Base-by-base conservation (phyloP, 2,797 vertebrate genomes). In the Sciurus carolinensis region DNA sequence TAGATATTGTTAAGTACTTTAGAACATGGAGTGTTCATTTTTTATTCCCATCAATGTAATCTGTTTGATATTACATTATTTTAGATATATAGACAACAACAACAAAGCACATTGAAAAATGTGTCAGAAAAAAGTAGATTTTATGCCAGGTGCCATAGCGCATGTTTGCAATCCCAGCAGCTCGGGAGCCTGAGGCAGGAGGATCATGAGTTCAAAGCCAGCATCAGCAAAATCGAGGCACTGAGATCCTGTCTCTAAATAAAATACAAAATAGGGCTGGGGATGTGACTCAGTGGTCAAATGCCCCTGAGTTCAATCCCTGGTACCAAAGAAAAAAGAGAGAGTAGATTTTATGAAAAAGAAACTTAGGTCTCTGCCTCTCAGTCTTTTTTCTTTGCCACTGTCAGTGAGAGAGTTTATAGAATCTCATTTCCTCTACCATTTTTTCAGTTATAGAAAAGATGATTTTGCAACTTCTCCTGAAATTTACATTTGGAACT, bases 401-500 rank as follows among this genome's bases (percentile, higher is more conserved):
- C 50, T 14, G 39, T 85, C 39, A 87, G 8, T 57, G 18, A 57
- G 12, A 67, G 14, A 67, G 59, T 59, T 75, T 88, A 6, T 88
- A 67, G 72, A 80, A 79, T 80, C 17, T 73, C 36, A 73, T 30
- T 79, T 88, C 26, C 33, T 47, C 15, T 47, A 44, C 50, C 11
- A 14, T 42, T 91, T 92, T 80, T 57, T 33, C 9, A 84, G 57
- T 28, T 73, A 24, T 8, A 76, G 28, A 75, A 95, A 76, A 79
- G 42, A 76, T 73, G 42, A 86, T 20, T 75, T 90, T 36, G 67
- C 12, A 85, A 17, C 59, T 86, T 90, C 17, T 89, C 76, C 57
- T 76, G 59, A 90, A 80, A 81, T 90, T 47, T 82, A 64, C 79
- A 94, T 81, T 62, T 87, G 30, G 47, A 88, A 54, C 14, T 79